Evolutionary conservation across 1,140 invertebrate genomes (phyloP), one percentile per base, ranked within the genome.

Genomic region (Drosophila dunni): DNA sequence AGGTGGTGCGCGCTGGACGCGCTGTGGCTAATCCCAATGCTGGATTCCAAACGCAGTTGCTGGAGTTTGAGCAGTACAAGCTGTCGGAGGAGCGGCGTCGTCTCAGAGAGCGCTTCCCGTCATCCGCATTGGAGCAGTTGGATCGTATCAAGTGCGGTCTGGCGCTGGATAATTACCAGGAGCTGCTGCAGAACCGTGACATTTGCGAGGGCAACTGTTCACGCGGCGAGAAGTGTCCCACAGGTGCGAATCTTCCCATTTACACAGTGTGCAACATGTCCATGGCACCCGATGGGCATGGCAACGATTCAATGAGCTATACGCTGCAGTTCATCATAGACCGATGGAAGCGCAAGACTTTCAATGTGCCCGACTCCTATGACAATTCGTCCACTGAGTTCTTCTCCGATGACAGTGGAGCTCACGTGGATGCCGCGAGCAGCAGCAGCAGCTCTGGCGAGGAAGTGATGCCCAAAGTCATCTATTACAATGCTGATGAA

Each of bases 11-110:
- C 65, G 97, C 97, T 1, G 97, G 97, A 24, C 94, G 98, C 69
- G 95, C 96, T 1, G 96, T 98, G 44, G 98, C 98, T 82, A 98
- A 98, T 94, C 98, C 98, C 7, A 99, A 99, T 93, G 95, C 97
- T 61, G 98, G 98, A 72, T 99, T 99, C 93, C 97, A 98, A 88
- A 95, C 96, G 78, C 98, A 99, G 93, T 94, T 99, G 36, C 97
- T 97, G 88, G 97, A 98, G 78, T 99, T 98, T 92, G 97, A 99
- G 93, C 95, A 95, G 33, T 96, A 95, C 78, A 95, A 95, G 81
- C 93, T 99, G 36, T 90, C 94, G 63, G 96, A 98, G 96, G 97
- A 98, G 92, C 94, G 97, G 45, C 94, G 95, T 70, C 94, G 97
- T 63, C 92, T 98, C 61, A 96, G 96, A 81, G 96, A 97, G 88